Percentiles rank a stretch among this genome's conserved stretches.
phyloP scores from a whole-genome alignment of 2,113 vertebrate species.

The Saccopteryx leptura region DNA sequence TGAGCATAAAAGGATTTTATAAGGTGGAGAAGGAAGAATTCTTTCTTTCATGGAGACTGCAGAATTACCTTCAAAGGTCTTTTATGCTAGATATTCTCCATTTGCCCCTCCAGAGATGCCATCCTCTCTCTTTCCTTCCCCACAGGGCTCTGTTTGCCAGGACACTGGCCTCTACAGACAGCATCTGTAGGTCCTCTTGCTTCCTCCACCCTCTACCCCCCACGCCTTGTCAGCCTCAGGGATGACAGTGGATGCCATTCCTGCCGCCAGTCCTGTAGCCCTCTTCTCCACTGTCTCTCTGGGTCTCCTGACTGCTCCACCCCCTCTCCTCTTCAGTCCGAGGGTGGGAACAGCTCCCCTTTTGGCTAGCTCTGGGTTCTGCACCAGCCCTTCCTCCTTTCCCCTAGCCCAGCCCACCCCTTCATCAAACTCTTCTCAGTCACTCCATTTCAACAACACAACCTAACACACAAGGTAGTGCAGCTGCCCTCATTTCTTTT shows the following conservation, averaged over 20 bases:
- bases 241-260: not conserved
- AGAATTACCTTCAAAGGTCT: slow-evolving; percentile 12
- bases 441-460: not conserved
- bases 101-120: not conserved
- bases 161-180: not conserved
- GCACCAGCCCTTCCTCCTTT: not conserved
- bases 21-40: slow-evolving; percentile 9
- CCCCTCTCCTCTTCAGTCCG: not conserved
- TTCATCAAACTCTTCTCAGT: not conserved
- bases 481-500: not conserved
- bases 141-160: not conserved
- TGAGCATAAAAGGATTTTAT: not conserved
- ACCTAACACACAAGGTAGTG: not conserved
- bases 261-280: not conserved
- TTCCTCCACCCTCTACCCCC: not conserved
- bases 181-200: not conserved
- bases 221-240: not conserved
- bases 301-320: not conserved
- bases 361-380: not conserved
- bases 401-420: not conserved
- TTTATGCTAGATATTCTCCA: not conserved
- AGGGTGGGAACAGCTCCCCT: not conserved
- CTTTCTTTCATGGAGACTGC: not conserved
- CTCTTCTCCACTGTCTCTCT: not conserved
- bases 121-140: not conserved